Percentiles rank a stretch among this genome's conserved stretches.
Conservation (phyloP, 2,797 vertebrate genomes). For the Pseudotriccus pelzelni region DNA sequence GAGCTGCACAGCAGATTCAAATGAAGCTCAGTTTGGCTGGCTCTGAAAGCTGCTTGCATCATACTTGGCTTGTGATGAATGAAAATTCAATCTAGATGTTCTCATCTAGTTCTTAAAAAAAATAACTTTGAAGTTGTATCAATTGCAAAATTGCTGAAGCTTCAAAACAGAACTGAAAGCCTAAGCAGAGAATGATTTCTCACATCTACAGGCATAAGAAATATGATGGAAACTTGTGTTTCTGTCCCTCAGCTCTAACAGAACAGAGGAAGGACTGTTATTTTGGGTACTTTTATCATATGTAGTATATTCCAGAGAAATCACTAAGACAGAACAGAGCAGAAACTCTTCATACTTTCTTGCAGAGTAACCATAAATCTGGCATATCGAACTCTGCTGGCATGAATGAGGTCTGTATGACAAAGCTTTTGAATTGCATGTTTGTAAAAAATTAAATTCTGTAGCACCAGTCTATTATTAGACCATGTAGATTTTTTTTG, state of each 20-base stretch:
- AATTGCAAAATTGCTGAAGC: neutral
- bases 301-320: neutral
- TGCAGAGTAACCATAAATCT: neutral
- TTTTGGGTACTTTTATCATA: neutral
- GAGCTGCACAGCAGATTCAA: neutral
- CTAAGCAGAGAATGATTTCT: neutral
- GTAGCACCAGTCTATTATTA: neutral
- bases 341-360: neutral
- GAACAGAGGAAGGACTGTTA: neutral
- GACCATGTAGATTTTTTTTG: neutral
- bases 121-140: neutral
- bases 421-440: neutral
- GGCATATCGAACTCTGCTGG: accelerated
- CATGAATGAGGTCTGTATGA: neutral
- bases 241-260: neutral
- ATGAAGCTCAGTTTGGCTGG: neutral
- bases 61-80: neutral
- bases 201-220: neutral
- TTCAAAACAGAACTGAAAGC: constrained; percentile 5
- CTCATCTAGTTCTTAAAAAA: neutral
- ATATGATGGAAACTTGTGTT: neutral
- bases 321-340: neutral
- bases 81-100: neutral
- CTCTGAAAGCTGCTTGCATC: neutral
- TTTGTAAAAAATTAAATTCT: neutral